These are phyloP conservation scores for Ashinkailepas kermadecensis DNA, from an alignment of 2,888 invertebrate species.

Conservation along the genomic window DNA sequence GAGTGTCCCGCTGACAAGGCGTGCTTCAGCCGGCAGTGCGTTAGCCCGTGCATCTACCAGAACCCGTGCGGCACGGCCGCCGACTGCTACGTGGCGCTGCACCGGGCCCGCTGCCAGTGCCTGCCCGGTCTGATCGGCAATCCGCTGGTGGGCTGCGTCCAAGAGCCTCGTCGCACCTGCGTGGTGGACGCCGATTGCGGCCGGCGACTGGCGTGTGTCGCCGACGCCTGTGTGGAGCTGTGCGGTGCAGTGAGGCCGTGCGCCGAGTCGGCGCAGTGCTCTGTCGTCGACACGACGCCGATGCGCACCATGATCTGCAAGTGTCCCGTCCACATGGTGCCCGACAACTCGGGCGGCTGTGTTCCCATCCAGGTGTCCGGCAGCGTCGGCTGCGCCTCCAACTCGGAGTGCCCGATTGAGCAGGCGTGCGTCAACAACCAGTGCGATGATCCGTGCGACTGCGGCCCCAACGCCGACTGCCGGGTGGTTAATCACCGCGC, in stretches of 20 bases:
- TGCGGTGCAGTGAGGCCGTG: conserved; percentile 50
- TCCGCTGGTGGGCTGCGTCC: conserved; percentile 56
- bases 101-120: conserved; percentile 72
- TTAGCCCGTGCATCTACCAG: conserved; percentile 54
- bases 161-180: conserved; percentile 56
- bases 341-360: conserved; percentile 69
- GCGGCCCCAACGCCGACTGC: conserved; percentile 59
- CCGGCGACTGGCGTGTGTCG: conserved; percentile 69
- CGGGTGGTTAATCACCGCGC: conserved; percentile 34
- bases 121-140: conserved; percentile 74
- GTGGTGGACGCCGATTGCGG: conserved; percentile 70
- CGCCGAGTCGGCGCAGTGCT: conserved; percentile 34
- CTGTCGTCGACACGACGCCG: conserved; percentile 36
- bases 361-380: conserved; percentile 44
- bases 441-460: conserved; percentile 77
- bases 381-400: conserved; percentile 57
- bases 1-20: conserved; percentile 61
- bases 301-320: conserved; percentile 56
- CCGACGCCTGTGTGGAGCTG: conserved; percentile 67
- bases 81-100: conserved; percentile 65
- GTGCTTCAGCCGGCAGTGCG: conserved; percentile 66
- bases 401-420: conserved; percentile 69
- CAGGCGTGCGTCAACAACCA: conserved; percentile 67
- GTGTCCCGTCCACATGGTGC: conserved; percentile 76
- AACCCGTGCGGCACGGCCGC: conserved; percentile 53